Evolutionary conservation across 2,888 invertebrate species (phyloP).

Genomic region (Hirtodrosophila confusa): DNA sequence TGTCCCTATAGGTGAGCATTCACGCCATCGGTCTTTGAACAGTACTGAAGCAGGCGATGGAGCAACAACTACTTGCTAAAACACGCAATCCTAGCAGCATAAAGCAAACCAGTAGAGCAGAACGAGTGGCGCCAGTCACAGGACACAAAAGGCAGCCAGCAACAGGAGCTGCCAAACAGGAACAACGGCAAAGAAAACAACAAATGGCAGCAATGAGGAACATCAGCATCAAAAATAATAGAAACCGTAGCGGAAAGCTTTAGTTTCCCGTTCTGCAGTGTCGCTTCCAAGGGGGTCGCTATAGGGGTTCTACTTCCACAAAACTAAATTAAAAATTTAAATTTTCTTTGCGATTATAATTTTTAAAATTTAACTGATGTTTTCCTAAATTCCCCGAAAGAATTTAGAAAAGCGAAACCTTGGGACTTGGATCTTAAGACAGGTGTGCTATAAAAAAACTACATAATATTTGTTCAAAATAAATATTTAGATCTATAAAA

Average conservation of each 20-base stretch:
- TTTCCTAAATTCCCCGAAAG: no score
- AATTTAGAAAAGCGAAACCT: no score
- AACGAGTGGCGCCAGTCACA: conserved; percentile 54
- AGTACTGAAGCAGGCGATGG: conserved; percentile 34
- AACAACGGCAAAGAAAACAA: conserved; percentile 42
- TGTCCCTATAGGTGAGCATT: conserved; percentile 39
- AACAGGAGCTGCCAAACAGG: conserved; percentile 48
- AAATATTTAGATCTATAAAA: no score
- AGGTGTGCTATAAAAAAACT: no score
- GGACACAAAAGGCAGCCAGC: conserved; percentile 58
- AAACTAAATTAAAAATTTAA: no score
- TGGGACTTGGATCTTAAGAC: no score
- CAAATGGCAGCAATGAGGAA: conserved; percentile 23
- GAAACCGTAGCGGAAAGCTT: conserved; percentile 65
- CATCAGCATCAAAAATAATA: conserved; percentile 19
- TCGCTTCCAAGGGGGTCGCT: no score
- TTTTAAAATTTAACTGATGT: no score
- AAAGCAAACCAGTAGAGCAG: conserved; percentile 48
- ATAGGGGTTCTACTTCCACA: no score
- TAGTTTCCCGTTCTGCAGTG: conserved; percentile 54
- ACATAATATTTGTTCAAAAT: no score
- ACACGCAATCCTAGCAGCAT: conserved; percentile 40
- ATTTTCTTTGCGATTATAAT: no score
- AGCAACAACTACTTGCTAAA: conserved; percentile 28
- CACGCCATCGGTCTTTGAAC: conserved; percentile 43